A percentile compares a stretch with the other conserved stretches of the same genome.
These are phyloP conservation scores for Myiagra hebetior DNA, from an alignment of 2,113 vertebrate species.

Conservation along the genomic window DNA sequence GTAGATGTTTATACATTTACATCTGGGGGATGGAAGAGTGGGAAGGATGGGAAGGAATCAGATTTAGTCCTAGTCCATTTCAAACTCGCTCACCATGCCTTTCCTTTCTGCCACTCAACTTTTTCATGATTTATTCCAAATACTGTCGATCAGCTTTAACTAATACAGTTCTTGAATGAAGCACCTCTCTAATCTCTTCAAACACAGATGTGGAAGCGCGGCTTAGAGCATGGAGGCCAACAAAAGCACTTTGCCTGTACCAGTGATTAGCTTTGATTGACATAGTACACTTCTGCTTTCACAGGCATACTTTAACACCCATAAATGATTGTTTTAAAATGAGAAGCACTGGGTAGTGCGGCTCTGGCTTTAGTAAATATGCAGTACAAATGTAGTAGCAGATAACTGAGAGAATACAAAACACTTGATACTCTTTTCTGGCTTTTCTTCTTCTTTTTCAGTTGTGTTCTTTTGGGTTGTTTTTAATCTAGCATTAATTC, in stretches of 20 bases:
- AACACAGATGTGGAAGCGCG: slow-evolving; percentile 79
- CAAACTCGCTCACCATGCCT: slow-evolving; percentile 40
- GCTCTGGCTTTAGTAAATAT: slow-evolving; percentile 55
- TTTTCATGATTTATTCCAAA: slow-evolving; percentile 78
- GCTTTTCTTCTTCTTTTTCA: not conserved
- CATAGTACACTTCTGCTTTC: slow-evolving; percentile 75
- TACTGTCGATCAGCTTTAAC: slow-evolving; percentile 80
- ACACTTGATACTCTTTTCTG: not conserved
- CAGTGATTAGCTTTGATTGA: slow-evolving; percentile 84
- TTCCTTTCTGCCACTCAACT: slow-evolving; percentile 72
- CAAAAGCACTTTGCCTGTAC: slow-evolving; percentile 79
- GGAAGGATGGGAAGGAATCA: not conserved
- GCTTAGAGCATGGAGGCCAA: slow-evolving; percentile 80
- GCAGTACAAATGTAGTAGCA: slow-evolving; percentile 28
- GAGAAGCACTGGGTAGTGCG: slow-evolving; percentile 54
- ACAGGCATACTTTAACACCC: slow-evolving; percentile 71
- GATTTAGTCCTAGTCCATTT: slow-evolving; percentile 43
- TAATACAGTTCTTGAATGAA: slow-evolving; percentile 81
- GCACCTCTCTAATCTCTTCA: slow-evolving; percentile 84
- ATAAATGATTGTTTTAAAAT: slow-evolving; percentile 77
- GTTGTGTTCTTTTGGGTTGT: not conserved
- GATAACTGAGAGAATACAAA: slow-evolving; percentile 48
- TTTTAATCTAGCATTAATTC: slow-evolving; percentile 7
- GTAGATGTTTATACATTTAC: not conserved
- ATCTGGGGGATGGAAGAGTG: not conserved